Conservation (phyloP, 1,140 invertebrate genomes). For the Cepaea nemoralis region DNA sequence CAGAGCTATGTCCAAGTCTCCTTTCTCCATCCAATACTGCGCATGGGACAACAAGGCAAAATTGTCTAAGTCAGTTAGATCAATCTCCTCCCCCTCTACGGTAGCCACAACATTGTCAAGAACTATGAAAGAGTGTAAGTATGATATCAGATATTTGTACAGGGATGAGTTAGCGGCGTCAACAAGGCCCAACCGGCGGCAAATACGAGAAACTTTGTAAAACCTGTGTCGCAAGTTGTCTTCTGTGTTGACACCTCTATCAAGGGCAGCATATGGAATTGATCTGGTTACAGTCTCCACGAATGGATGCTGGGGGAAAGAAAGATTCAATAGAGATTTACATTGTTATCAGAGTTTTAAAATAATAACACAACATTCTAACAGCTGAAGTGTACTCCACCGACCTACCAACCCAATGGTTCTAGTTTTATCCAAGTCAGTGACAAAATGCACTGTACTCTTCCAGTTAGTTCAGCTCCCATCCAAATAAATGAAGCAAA, state of each 20-base stretch:
- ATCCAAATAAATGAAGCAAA: too few relatives aligned
- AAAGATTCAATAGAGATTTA: conserved; percentile 12
- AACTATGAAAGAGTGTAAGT: conserved; percentile 80
- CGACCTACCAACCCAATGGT: too few relatives aligned
- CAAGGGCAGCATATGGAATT: conserved; percentile 82
- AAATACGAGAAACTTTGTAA: conserved; percentile 77
- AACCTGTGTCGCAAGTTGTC: conserved; percentile 87
- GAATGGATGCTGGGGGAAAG: conserved; percentile 73
- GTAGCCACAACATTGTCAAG: conserved; percentile 73
- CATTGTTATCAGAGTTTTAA: not conserved
- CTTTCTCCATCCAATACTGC: conserved; percentile 84
- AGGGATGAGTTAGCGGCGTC: conserved; percentile 84
- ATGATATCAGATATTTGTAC: conserved; percentile 88
- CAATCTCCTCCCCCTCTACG: conserved; percentile 63
- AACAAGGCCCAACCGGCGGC: conserved; percentile 83
- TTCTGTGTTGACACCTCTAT: conserved; percentile 88
- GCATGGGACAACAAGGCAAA: conserved; percentile 90
- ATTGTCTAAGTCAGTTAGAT: conserved; percentile 80
- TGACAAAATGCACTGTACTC: too few relatives aligned
- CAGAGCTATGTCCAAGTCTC: conserved; percentile 86
- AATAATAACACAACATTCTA: too few relatives aligned
- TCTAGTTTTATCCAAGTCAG: too few relatives aligned
- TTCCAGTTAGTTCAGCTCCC: too few relatives aligned
- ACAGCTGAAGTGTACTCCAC: too few relatives aligned
- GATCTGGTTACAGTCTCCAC: conserved; percentile 81